Conservation (phyloP, 2,113 vertebrate genomes). For the Aramus guarauna region DNA sequence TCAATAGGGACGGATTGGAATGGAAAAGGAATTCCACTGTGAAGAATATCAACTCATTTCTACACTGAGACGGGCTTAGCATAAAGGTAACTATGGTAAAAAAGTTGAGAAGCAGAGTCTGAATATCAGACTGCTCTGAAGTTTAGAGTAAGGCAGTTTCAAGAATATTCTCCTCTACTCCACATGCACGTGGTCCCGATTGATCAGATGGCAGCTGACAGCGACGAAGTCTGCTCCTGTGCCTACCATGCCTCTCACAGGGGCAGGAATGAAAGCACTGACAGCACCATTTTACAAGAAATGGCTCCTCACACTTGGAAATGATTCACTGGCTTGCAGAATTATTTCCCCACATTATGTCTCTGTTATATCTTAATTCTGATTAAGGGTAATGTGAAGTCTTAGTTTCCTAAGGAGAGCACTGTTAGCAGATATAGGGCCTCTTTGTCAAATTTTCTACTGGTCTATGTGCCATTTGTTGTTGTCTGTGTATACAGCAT, state of each 20-base stretch:
- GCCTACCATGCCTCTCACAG: neutral
- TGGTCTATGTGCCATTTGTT: neutral
- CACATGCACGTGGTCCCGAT: fast-evolving
- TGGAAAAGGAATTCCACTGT: neutral
- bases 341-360: neutral
- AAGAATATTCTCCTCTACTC: neutral
- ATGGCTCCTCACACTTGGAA: neutral
- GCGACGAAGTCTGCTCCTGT: neutral
- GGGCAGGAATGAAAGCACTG: neutral
- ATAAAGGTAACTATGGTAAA: neutral
- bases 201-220: neutral
- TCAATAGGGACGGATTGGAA: neutral
- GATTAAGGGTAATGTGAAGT: neutral
- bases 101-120: neutral
- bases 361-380: neutral
- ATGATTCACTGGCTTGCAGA: neutral
- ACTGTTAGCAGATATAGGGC: neutral
- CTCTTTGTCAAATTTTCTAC: neutral
- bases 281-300: neutral
- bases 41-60: neutral
- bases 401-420: neutral
- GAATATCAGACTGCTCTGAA: neutral
- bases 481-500: neutral
- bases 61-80: neutral
- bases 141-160: neutral